These are phyloP conservation scores for Bombus fervidus DNA, from an alignment of 1,140 invertebrate species.

Conservation along the genomic window DNA sequence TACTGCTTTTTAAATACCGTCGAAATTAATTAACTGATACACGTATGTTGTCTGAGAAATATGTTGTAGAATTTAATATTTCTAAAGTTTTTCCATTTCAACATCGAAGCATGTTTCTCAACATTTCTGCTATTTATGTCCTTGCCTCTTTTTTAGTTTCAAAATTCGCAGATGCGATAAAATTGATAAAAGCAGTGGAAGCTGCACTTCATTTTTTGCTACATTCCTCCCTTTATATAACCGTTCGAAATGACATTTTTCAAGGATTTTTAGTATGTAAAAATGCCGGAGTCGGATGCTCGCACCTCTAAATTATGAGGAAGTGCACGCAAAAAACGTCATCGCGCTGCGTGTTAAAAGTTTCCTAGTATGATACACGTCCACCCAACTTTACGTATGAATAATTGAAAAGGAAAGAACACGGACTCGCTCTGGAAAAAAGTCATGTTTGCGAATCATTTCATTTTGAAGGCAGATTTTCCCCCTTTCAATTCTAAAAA, in stretches of 20 bases:
- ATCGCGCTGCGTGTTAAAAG: constrained; percentile 13
- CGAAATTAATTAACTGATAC: neutral
- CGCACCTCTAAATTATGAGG: constrained; percentile 35
- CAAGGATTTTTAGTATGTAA: constrained; percentile 32
- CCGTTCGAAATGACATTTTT: neutral
- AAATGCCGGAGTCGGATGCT: constrained; percentile 1
- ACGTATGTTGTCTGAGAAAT: neutral
- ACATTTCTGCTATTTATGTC: neutral
- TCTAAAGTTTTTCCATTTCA: neutral
- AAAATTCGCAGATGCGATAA: neutral
- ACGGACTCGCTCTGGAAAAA: neutral
- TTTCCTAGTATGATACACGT: constrained; percentile 25
- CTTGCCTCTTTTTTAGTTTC: too few species aligned
- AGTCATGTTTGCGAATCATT: constrained; percentile 12
- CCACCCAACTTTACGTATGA: constrained; percentile 34
- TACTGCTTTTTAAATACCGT: neutral
- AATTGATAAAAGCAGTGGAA: neutral
- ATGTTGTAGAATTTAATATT: neutral
- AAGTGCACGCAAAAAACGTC: constrained; percentile 6
- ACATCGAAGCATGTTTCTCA: neutral
- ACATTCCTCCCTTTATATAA: neutral
- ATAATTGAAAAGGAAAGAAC: constrained; percentile 47
- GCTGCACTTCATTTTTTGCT: neutral
- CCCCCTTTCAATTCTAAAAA: neutral
- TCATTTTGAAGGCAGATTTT: neutral